Evolutionary conservation across 92 coral and sea anemone genomes (phyloP), one percentile per base, ranked within the genome.

Genomic region (Porites evermanni): DNA sequence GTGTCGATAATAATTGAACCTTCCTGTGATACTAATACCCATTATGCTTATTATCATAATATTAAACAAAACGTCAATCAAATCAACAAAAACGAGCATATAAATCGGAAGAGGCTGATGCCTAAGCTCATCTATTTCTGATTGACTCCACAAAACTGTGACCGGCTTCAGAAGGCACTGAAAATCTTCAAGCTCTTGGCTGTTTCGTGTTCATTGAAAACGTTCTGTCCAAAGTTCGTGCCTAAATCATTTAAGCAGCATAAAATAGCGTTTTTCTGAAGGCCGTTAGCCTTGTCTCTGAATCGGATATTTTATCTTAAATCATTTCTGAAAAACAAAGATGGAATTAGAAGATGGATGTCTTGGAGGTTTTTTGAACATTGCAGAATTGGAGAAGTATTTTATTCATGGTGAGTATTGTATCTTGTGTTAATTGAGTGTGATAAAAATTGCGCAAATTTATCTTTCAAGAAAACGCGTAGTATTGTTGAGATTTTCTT

Each of bases 291-390:
- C 59, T 21, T 6, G 53, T 53, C 18, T 60, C 87, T 83, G 86
- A 74, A 73, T 74, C 87, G 73, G 72, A 74, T 70, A 53, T 83
- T 83, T 74, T 16, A 65, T 47, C 74, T 44, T 63, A 74, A 53
- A 53, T 29, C 32, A 29, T n/a, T 53, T 38, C 53, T 72, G 19
- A 63, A 72, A 68, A 56, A 59, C 20, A 83, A 74, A 54, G 53
- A 83, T 83, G 80, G 80, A 73, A 75, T 18, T 83, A 14, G 87
- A 83, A 54, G 87, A 83, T 24, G 87, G 87, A 74, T 83, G 69
- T 29, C 80, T 83, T 52, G 68, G 86, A 18, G 86, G 87, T 66
- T 83, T 83, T 64, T 76, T 83, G 61, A 83, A 75, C 80, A 47
- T 83, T 73, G 54, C 87, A 51, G 87, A 83, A 66, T 63, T 83